Evolutionary conservation across 1,140 invertebrate genomes (phyloP), one percentile per base, ranked within the genome.

Genomic region (Rhyzopertha dominica): DNA sequence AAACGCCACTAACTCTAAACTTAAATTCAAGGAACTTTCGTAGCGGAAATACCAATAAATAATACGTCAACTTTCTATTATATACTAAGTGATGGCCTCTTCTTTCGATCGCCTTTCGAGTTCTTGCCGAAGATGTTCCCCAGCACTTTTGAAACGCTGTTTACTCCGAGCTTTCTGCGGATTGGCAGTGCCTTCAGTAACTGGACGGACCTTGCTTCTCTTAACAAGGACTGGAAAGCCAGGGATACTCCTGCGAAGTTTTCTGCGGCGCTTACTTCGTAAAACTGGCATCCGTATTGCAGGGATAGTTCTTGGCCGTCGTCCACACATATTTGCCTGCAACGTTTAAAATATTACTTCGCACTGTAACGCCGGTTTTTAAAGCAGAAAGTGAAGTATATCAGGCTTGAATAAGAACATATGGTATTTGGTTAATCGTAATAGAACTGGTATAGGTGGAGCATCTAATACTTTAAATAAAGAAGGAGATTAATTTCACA

Each of bases 201-300:
- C 51, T 86, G 84, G 0, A 82, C 74, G 4, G 84, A 80, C 22
- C 81, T 72, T 1, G 84, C 83, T 62, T 89, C 85, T 24, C 81
- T 63, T 12, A 84, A 66, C n/a, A 90, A 68, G 5, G 81, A 82
- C 55, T 89, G 85, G 67, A 90, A 91, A 1, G 85, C 85, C 31
- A 87, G 69, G 24, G 80, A 82, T 0, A 88, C 84, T 16, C 85
- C 85, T 1, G 84, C 79, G 42, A 77, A 81, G 62, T 81, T 85
- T 61, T 90, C 87, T 10, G 87, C 87, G 9, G 86, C 86, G 36
- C 85, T 87, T 42, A 91, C 85, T 67, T 90, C 87, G 65, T 86
- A 89, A 66, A 89, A 90, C 61, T 87, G 85, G 61, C 86, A 90
- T 10, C 85, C 81, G 59, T 81, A 85, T 34, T 82, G 76, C 35